Base-by-base conservation (phyloP, 2,113 vertebrate genomes). In the Eleginops maclovinus region DNA sequence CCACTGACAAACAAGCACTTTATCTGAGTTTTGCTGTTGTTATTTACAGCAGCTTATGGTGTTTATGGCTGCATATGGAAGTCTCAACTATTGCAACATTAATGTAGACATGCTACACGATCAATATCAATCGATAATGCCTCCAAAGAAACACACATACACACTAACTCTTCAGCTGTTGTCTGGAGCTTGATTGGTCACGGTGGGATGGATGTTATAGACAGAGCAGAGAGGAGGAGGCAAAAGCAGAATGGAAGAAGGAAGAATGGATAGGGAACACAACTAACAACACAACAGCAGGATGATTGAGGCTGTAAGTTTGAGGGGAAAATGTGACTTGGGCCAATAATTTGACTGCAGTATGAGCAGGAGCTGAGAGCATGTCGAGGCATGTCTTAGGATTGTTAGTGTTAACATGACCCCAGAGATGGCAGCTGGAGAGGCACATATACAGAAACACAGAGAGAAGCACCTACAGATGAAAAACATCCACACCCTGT, bases 401-500 rank as follows among this genome's bases (percentile, higher is more conserved):
- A 92, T 91, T 93, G 86, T 74, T 19, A 47, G 77, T 76, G 85
- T 84, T 83, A 86, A 92, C 77, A 77, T 79, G 86, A 87, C 82
- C 83, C 89, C 82, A 67, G 72, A 71, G 70, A 65, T 70, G 72
- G 78, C 88, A 88, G 87, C 89, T 86, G 88, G n/a, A 87, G 73
- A 69, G 78, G 31, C 61, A 22, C 56, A 74, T 54, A 76, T 17
- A 72, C 44, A 59, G 1, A 49, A 50, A 43, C 1, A 40, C 14
- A 79, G 13, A 55, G 24, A 40, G 24, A 43, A 11, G 54, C 19
- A 56, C 59, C 47, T 46, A 56, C 49, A 22, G 1, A 67, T 63
- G 43, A 46, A 77, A 80, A 70, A 72, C n/a, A 59, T 46, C 71
- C 22, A 28, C 50, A 4, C 3, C 2, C n/a, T 8, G 22, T 11